Evolutionary conservation across 2,113 vertebrate genomes (phyloP).

Genomic region (Tyrannus savana): DNA sequence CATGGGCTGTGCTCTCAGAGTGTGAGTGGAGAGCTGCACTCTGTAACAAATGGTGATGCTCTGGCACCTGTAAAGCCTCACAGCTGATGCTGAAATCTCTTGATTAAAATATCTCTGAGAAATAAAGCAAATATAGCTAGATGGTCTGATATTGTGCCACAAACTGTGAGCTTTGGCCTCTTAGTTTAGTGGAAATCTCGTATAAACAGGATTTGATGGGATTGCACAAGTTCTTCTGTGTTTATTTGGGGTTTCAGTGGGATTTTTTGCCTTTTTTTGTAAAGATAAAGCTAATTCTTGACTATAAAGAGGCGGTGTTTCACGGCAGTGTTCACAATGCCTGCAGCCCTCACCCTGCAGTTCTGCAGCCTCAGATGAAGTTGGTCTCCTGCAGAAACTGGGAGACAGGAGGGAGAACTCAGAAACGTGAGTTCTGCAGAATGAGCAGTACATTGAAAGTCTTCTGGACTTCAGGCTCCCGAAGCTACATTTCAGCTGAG

Average conservation of each 20-base stretch:
- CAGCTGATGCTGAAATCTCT: not conserved
- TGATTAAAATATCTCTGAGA: not conserved
- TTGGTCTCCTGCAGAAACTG: not conserved
- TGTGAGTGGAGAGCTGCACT: not conserved
- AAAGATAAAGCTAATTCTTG: not conserved
- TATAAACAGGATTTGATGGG: not conserved
- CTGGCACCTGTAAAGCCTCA: rapidly evolving
- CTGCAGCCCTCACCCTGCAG: not conserved
- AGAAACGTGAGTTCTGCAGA: not conserved
- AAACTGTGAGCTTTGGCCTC: not conserved
- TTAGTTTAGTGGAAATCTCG: not conserved
- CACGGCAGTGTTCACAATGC: not conserved
- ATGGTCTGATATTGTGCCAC: not conserved
- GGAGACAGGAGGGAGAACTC: not conserved
- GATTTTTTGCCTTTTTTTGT: rapidly evolving
- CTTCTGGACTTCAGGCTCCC: not conserved
- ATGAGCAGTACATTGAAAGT: not conserved
- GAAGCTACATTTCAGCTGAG: slow-evolving; percentile 23
- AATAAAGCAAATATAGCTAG: not conserved
- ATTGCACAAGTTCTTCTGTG: not conserved
- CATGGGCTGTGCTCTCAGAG: not conserved
- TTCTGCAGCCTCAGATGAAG: not conserved
- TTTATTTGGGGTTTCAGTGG: not conserved
- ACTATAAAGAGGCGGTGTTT: not conserved
- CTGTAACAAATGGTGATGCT: not conserved